Evolutionary conservation across 2,888 invertebrate species (phyloP).

Genomic region (Sclerodermus sp.): DNA sequence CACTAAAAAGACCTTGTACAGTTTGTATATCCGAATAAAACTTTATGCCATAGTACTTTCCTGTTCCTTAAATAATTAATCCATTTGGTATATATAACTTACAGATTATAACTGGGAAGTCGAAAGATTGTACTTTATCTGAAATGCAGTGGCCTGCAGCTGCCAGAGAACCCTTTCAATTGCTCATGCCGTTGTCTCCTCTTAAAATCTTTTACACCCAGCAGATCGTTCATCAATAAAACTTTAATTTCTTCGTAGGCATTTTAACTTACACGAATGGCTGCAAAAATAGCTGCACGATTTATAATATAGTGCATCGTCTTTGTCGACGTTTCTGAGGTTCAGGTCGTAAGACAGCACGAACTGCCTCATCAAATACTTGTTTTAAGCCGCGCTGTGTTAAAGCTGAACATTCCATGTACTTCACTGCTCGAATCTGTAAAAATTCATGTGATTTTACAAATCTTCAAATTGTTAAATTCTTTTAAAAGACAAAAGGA

Average conservation of each 20-base stretch:
- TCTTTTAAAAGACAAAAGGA: not conserved
- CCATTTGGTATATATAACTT: slow-evolving; percentile 22
- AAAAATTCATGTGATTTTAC: slow-evolving; percentile 2
- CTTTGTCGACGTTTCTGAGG: slow-evolving; percentile 93
- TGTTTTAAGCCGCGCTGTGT: slow-evolving; percentile 96
- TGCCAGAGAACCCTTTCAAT: slow-evolving; percentile 29
- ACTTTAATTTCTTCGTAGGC: not conserved
- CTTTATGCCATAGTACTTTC: slow-evolving; percentile 18
- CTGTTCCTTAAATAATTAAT: slow-evolving; percentile 30
- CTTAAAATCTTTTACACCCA: not conserved
- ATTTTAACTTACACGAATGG: not conserved
- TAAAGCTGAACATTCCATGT: slow-evolving; percentile 98
- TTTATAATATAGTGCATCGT: slow-evolving; percentile 82
- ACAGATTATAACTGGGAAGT: slow-evolving; percentile 23
- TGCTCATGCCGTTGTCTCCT: not conserved
- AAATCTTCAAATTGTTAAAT: not conserved
- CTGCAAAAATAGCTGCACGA: slow-evolving; percentile 3
- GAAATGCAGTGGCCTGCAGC: slow-evolving; percentile 34
- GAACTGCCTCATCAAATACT: slow-evolving; percentile 99
- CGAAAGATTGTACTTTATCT: slow-evolving; percentile 39
- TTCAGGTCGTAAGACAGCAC: slow-evolving; percentile 95
- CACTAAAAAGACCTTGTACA: not conserved
- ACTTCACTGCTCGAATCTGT: slow-evolving; percentile 92
- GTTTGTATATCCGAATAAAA: slow-evolving; percentile 8
- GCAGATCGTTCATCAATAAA: not conserved